These are phyloP conservation scores for Nixonia krombeini DNA, from an alignment of 1,140 invertebrate species.

Conservation along the genomic window DNA sequence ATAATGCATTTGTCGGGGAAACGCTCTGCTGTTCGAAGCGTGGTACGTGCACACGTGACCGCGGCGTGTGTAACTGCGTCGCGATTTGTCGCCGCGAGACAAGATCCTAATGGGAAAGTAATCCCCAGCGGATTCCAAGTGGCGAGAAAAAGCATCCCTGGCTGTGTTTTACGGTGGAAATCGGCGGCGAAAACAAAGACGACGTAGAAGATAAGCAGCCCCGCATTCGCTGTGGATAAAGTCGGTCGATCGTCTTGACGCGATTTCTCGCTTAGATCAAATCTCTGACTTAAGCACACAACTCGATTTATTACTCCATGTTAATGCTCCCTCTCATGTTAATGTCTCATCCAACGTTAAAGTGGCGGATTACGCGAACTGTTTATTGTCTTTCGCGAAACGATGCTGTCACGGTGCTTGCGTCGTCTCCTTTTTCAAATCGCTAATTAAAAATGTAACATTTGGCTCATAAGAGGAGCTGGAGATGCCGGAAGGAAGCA, in stretches of 20 bases:
- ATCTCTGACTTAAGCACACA: background rate
- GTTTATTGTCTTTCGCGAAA: too few species aligned
- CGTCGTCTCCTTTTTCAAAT: conserved; percentile 1
- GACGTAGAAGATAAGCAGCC: conserved; percentile 49
- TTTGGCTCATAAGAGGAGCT: conserved; percentile 37
- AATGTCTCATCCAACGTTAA: too few species aligned
- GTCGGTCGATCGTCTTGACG: conserved; percentile 26
- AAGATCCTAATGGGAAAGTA: conserved; percentile 66
- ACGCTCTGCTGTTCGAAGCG: conserved; percentile 14
- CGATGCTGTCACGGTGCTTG: too few species aligned
- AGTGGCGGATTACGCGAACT: too few species aligned
- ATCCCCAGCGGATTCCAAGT: conserved; percentile 52
- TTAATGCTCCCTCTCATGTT: too few species aligned
- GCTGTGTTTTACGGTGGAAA: conserved; percentile 16
- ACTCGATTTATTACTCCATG: too few species aligned
- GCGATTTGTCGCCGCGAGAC: conserved; percentile 59
- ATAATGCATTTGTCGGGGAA: conserved; percentile 17
- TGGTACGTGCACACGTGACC: conserved; percentile 2
- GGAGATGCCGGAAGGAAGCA: conserved; percentile 30
- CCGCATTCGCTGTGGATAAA: conserved; percentile 38
- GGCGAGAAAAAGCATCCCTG: conserved; percentile 48
- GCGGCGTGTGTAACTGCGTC: conserved; percentile 12
- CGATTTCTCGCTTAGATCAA: conserved; percentile 10
- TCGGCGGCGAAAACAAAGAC: conserved; percentile 34
- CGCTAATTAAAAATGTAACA: conserved; percentile 45